Conservation (phyloP, 2,888 invertebrate species). For the Apotomis capreana region DNA sequence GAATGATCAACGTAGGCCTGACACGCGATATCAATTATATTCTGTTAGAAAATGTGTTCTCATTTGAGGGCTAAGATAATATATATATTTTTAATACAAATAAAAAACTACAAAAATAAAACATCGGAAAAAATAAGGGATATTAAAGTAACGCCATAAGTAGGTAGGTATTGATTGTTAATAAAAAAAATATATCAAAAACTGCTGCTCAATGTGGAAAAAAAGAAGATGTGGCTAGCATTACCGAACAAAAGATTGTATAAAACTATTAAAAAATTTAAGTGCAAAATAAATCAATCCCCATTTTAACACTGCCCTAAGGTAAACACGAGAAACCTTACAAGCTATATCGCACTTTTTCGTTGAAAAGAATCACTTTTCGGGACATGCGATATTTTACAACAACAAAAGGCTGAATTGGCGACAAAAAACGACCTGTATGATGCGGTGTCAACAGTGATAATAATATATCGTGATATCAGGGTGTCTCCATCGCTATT, state of each 20-base stretch:
- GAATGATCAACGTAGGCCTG: too few species aligned
- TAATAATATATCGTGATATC: slow-evolving; percentile 78
- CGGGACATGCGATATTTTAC: slow-evolving; percentile 32
- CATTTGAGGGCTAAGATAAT: too few species aligned
- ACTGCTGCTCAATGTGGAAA: not conserved
- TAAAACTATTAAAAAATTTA: not conserved
- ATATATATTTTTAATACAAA: too few species aligned
- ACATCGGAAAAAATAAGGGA: too few species aligned
- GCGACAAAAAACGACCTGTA: slow-evolving; percentile 75
- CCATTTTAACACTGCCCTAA: not conserved
- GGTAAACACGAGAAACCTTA: slow-evolving; percentile 22
- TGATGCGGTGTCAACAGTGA: slow-evolving; percentile 78
- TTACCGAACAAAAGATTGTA: not conserved
- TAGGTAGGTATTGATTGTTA: too few species aligned
- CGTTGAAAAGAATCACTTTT: slow-evolving; percentile 38
- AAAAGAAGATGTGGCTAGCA: not conserved
- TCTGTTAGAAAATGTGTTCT: too few species aligned
- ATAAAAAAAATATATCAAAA: too few species aligned
- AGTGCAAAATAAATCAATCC: not conserved
- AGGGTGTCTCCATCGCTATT: slow-evolving; percentile 72
- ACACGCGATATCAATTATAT: too few species aligned
- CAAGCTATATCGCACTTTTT: slow-evolving; percentile 23
- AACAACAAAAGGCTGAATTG: slow-evolving; percentile 40
- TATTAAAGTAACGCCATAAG: too few species aligned
- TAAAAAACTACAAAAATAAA: too few species aligned